Evolutionary conservation across 2,113 vertebrate genomes (phyloP).

Genomic region (Psammodynastes pulverulentus): DNA sequence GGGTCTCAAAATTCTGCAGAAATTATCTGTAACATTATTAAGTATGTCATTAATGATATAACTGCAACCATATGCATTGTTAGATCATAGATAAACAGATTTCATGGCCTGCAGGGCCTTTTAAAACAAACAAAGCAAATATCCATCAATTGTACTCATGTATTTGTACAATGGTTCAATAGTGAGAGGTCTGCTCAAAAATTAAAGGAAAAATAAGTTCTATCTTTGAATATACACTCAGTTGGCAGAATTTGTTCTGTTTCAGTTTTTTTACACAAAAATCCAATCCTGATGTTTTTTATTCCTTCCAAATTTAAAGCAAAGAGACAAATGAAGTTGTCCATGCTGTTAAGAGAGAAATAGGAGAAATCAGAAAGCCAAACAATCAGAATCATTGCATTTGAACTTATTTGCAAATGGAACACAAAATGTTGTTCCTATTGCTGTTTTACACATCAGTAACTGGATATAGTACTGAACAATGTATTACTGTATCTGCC

Average conservation of each 20-base stretch:
- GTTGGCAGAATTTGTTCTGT: background rate
- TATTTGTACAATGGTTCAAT: background rate
- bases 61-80: background rate
- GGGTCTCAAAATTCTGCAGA: background rate
- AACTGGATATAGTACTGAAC: background rate
- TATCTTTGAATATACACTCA: background rate
- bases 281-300: background rate
- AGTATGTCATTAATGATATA: background rate
- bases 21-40: background rate
- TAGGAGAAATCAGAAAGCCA: background rate
- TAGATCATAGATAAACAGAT: background rate
- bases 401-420: background rate
- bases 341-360: background rate
- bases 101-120: background rate
- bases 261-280: background rate
- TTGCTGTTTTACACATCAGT: background rate
- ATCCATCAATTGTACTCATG: background rate
- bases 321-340: slow-evolving; percentile 33
- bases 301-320: slow-evolving; percentile 37
- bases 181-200: background rate
- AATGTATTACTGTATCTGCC: background rate
- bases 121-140: background rate
- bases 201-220: background rate
- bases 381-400: accelerated
- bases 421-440: background rate